Percentiles rank a stretch among this genome's conserved stretches.
phyloP scores from a whole-genome alignment of 2,888 invertebrate genomes.

The Eupsilia transversa region DNA sequence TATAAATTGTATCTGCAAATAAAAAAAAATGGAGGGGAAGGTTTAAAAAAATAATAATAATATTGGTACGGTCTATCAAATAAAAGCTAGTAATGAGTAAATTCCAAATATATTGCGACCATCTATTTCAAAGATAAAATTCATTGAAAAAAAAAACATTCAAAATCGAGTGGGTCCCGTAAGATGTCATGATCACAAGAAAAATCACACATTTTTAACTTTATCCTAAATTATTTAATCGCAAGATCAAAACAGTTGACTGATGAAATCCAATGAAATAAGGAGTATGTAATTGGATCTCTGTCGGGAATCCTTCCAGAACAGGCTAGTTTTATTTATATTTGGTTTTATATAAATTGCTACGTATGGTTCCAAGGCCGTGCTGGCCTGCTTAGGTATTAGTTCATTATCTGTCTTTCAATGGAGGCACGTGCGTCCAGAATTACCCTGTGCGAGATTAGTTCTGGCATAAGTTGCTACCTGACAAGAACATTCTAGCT shows the following conservation, averaged over 20 bases:
- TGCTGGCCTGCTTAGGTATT: not conserved
- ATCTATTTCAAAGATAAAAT: not conserved
- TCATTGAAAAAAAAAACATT: not conserved
- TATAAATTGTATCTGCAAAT: too few species aligned
- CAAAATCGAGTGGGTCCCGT: slow-evolving; percentile 43
- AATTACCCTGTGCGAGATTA: not conserved
- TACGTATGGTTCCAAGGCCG: not conserved
- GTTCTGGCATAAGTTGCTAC: too few species aligned
- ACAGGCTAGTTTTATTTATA: not conserved
- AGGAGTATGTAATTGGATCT: slow-evolving; percentile 6
- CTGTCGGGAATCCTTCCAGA: slow-evolving; percentile 4
- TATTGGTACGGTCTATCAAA: too few species aligned
- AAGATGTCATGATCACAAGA: slow-evolving; percentile 13
- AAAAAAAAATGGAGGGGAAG: too few species aligned
- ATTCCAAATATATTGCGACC: too few species aligned
- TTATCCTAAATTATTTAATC: slow-evolving; percentile 10
- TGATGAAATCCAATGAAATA: slow-evolving; percentile 8
- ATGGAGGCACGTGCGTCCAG: not conserved
- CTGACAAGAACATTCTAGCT: not conserved
- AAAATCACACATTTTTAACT: not conserved
- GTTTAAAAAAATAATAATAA: too few species aligned
- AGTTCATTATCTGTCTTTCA: not conserved
- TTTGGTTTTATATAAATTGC: not conserved
- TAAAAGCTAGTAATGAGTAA: too few species aligned
- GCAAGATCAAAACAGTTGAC: not conserved